Evolutionary conservation across 2,113 vertebrate genomes (phyloP), one percentile per base, ranked within the genome.

Genomic region (Thunnus thynnus): DNA sequence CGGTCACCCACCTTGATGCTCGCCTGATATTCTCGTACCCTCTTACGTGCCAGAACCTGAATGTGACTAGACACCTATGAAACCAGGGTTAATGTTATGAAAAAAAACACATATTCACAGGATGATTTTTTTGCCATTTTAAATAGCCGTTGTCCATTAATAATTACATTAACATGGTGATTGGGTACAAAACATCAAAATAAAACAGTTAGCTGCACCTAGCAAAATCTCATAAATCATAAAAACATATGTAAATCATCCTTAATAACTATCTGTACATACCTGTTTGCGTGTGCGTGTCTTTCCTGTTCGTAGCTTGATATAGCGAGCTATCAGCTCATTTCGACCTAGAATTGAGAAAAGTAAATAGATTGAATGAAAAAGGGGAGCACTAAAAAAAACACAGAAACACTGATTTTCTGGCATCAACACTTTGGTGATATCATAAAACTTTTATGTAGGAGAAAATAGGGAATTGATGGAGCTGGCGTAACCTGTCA

Each of bases 21-120:
- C 88, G 97, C 96, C 96, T 99, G 98, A 96, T 98, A 98, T 95
- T 99, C 98, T 91, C 98, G 97, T 92, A 99, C 97, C 95, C 97
- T 97, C 96, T 99, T 99, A 95, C 98, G 96, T 89, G 98, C 98
- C 97, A 99, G 96, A 96, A 99, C 98, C 96, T 99, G 98, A 93
- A 99, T 99, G 95, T 99, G 98, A 97, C 98, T 99, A 96, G 98
- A 99, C 95, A 99, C 98, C 98, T 99, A 93, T 81, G 65, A 84
- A 77, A 82, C 76, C 81, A 89, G 77, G 88, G 84, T 87, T 56
- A 80, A 14, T 78, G 69, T 79, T 32, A 73, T 83, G 47, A 87
- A 86, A 76, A 77, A 93, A 79, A 82, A 93, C 87, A 50, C 88
- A 95, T 91, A 50, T 72, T 77, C n/a, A 89, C 57, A 86, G 11